Percentiles rank a stretch among this genome's conserved stretches.
Conservation (phyloP, 2,797 vertebrate genomes). For the Danio albolineatus region DNA sequence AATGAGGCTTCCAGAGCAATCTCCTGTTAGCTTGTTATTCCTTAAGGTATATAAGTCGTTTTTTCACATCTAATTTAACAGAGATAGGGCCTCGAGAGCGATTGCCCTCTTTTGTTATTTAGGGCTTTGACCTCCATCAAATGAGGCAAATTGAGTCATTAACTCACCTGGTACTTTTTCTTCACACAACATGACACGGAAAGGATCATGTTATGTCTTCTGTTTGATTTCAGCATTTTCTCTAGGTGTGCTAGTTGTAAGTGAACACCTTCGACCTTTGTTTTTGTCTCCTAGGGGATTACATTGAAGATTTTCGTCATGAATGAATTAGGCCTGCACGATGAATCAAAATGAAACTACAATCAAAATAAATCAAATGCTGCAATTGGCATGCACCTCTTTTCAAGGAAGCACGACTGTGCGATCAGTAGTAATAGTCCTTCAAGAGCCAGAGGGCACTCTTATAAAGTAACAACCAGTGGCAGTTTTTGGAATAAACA, state of each 20-base stretch:
- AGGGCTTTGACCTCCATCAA: slow-evolving; percentile 51
- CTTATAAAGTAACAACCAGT: no score
- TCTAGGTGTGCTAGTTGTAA: neutral
- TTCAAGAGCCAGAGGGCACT: no score
- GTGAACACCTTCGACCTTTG: neutral
- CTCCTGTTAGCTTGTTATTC: slow-evolving; percentile 48
- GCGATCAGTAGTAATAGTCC: no score
- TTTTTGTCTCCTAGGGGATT: no score
- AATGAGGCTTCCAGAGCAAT: slow-evolving; percentile 32
- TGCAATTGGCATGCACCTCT: no score
- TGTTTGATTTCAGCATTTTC: neutral
- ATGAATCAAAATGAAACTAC: no score
- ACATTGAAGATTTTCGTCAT: no score
- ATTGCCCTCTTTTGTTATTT: slow-evolving; percentile 41
- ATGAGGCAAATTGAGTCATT: slow-evolving; percentile 39
- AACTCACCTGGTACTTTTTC: slow-evolving; percentile 43
- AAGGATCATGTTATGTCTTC: slow-evolving; percentile 4
- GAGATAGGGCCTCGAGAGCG: slow-evolving; percentile 34
- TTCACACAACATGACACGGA: slow-evolving; percentile 23
- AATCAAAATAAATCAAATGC: no score
- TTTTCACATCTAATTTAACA: slow-evolving; percentile 60
- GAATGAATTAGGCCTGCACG: no score
- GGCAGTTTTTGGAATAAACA: no score
- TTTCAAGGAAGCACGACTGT: no score
- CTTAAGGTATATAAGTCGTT: slow-evolving; percentile 35